Conservation (phyloP, 37 sponge, comb jelly and placozoan species). For the Agelas oroides region DNA sequence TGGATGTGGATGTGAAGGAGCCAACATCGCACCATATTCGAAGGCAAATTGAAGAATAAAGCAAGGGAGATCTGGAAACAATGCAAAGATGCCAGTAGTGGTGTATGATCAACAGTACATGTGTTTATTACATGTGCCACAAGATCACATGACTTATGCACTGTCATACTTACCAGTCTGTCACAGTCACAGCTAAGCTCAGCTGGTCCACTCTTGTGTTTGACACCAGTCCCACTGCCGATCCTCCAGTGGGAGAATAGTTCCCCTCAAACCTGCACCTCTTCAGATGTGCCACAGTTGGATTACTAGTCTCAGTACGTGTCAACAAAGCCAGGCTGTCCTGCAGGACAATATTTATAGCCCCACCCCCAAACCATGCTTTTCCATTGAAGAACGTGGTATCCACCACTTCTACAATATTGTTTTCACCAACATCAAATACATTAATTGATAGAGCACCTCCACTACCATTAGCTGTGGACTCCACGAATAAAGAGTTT, state of each 20-base stretch:
- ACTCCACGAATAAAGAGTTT: conserved; percentile 24
- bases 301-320: background rate
- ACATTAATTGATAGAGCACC: conserved; percentile 58
- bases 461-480: conserved; percentile 22
- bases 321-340: background rate
- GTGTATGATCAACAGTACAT: too few relatives aligned
- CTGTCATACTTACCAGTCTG: conserved; percentile 64
- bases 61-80: too few relatives aligned
- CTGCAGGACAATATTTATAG: conserved; percentile 3
- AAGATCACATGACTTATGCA: too few relatives aligned
- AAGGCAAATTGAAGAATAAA: too few relatives aligned
- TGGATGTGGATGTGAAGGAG: too few relatives aligned
- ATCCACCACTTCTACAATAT: conserved; percentile 20
- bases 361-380: conserved; percentile 64
- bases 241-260: conserved; percentile 54
- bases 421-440: conserved; percentile 24
- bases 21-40: too few relatives aligned
- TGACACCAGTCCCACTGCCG: conserved; percentile 63
- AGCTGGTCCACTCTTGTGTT: conserved; percentile 38
- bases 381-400: conserved; percentile 18
- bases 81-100: too few relatives aligned
- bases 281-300: conserved; percentile 1
- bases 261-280: conserved; percentile 54
- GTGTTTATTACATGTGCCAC: too few relatives aligned
- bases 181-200: background rate